Percentiles rank a stretch among this genome's conserved stretches.
phyloP scores from a whole-genome alignment of 1,140 invertebrate genomes.

The Temnothorax nylanderi region DNA sequence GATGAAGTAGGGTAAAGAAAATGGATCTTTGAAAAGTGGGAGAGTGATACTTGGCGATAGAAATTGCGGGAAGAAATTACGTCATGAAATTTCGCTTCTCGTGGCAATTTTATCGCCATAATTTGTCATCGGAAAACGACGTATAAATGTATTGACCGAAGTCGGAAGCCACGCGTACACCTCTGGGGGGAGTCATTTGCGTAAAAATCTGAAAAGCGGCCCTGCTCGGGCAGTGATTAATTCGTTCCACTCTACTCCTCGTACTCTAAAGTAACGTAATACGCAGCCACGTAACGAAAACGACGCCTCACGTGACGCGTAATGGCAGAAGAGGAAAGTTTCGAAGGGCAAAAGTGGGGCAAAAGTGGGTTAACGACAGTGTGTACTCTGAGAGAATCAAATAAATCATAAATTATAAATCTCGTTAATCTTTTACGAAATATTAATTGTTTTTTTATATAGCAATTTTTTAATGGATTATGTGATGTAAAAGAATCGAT shows the following conservation, averaged over 20 bases:
- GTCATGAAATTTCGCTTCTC: constrained; percentile 27
- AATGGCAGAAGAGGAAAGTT: constrained; percentile 53
- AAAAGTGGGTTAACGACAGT: constrained; percentile 49
- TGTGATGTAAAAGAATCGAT: not conserved
- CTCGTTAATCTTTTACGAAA: constrained; percentile 14
- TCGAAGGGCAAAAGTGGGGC: constrained; percentile 29
- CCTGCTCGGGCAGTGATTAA: constrained; percentile 39
- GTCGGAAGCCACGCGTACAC: not conserved
- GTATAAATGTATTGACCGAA: constrained; percentile 45
- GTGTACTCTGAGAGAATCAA: constrained; percentile 13
- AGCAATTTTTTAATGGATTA: not conserved
- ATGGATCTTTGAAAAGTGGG: constrained; percentile 13
- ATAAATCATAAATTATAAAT: constrained; percentile 36
- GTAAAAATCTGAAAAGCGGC: constrained; percentile 53
- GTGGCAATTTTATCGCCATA: constrained; percentile 18
- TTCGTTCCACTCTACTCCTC: constrained; percentile 20
- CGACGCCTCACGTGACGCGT: constrained; percentile 60
- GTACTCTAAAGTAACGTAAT: constrained; percentile 30
- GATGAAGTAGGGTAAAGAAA: not conserved
- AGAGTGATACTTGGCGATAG: not conserved
- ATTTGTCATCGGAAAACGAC: constrained; percentile 58
- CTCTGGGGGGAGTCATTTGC: constrained; percentile 18
- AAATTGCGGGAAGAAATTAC: constrained; percentile 32
- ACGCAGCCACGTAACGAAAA: constrained; percentile 52
- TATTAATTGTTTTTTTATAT: not conserved